Percentiles rank a stretch among this genome's conserved stretches.
Conservation (phyloP, 2,113 vertebrate genomes). For the Arizona elegans region DNA sequence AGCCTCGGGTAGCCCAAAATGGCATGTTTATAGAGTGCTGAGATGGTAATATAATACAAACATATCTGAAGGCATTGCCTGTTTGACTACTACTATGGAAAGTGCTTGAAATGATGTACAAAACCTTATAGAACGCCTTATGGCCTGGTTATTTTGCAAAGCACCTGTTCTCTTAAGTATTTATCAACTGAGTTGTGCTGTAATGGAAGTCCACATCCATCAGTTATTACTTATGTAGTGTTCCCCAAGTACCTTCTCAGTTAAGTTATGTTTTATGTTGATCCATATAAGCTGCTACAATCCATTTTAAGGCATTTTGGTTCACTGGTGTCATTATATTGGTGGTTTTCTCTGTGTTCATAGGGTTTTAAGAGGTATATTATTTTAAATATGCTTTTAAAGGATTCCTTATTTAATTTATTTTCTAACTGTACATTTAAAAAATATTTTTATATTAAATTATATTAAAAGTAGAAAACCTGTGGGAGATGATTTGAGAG, state of each 20-base stretch:
- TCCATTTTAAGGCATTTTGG: not conserved
- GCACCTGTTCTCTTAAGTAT: not conserved
- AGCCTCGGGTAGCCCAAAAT: not conserved
- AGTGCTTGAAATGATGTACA: not conserved
- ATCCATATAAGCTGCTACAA: not conserved
- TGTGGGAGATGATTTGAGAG: not conserved
- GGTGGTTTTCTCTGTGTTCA: not conserved
- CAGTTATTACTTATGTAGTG: not conserved
- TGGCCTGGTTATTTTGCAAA: not conserved
- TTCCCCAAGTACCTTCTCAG: not conserved
- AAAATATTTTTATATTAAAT: not conserved
- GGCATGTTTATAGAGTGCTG: not conserved
- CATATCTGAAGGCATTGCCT: not conserved
- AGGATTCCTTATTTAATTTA: not conserved
- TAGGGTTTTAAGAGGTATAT: not conserved
- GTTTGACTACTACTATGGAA: not conserved
- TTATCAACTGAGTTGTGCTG: not conserved
- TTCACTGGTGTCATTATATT: not conserved
- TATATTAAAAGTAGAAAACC: not conserved
- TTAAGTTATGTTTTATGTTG: not conserved
- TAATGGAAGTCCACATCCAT: not conserved
- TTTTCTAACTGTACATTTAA: not conserved
- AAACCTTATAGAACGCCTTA: not conserved
- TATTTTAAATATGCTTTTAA: not conserved
- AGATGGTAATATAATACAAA: not conserved